A percentile compares a stretch with the other conserved stretches of the same genome.
phyloP scores from a whole-genome alignment of 1,140 invertebrate species.

The Drosophila kurseongensis region DNA sequence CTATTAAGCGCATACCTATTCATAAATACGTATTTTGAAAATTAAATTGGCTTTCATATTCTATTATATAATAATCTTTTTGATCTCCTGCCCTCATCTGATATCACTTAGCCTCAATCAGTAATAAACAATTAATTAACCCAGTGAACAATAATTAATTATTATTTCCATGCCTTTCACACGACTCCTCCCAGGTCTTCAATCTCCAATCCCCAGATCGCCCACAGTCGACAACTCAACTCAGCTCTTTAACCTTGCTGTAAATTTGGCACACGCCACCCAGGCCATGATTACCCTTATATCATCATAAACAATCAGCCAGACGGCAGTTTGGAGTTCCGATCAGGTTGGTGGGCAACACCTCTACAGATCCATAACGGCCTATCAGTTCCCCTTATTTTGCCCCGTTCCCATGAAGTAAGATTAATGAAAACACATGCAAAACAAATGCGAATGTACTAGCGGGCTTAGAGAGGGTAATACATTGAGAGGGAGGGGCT shows the following conservation, averaged over 20 bases:
- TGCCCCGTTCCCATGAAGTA: conserved; percentile 23
- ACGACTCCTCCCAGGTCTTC: conserved; percentile 33
- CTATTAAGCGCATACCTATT: no score
- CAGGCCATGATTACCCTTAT: conserved; percentile 64
- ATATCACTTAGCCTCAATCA: conserved; percentile 2
- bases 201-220: conserved; percentile 39
- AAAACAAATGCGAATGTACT: conserved; percentile 75
- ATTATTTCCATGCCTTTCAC: conserved; percentile 29
- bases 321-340: conserved; percentile 9
- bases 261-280: conserved; percentile 69
- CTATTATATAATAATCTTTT: no score
- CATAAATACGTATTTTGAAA: no score
- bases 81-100: conserved; percentile 4
- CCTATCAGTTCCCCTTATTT: conserved; percentile 25
- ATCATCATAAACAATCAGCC: conserved; percentile 58
- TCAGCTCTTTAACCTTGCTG: conserved; percentile 63
- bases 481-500: conserved; percentile 7
- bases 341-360: conserved; percentile 23
- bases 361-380: conserved; percentile 35
- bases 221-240: conserved; percentile 26
- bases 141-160: conserved; percentile 29
- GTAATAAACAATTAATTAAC: conserved; percentile 9
- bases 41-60: background rate
- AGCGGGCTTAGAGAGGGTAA: background rate
- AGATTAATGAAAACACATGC: conserved; percentile 82